Evolutionary conservation across 2,113 vertebrate species (phyloP).

Genomic region (Bufo bufo): DNA sequence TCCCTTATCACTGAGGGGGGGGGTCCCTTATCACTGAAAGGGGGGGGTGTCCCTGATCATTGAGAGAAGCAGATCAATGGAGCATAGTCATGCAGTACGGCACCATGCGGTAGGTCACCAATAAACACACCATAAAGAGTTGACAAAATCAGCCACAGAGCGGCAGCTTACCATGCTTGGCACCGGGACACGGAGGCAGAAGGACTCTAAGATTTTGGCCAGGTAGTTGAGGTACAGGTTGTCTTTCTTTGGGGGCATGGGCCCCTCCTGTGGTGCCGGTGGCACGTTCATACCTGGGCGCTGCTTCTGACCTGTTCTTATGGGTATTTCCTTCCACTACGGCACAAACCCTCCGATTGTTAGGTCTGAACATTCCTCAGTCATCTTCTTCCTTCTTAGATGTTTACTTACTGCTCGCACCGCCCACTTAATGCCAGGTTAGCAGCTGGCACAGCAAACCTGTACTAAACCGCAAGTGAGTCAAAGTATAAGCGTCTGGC

Average conservation of each 20-base stretch:
- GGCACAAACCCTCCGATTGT: neutral
- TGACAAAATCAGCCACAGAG: neutral
- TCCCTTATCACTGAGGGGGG: too few species aligned
- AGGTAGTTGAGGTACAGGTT: slow-evolving; percentile 18
- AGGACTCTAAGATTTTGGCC: slow-evolving; percentile 12
- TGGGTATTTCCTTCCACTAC: neutral
- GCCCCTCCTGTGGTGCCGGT: neutral
- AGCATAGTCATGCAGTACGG: too few species aligned
- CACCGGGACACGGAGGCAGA: neutral
- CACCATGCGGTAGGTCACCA: neutral
- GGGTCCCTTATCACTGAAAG: too few species aligned
- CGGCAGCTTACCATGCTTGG: slow-evolving; percentile 10
- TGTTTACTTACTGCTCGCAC: neutral
- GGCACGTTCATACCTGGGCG: slow-evolving; percentile 1
- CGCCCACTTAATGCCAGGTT: slow-evolving; percentile 21
- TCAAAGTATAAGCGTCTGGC: neutral
- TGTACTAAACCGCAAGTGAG: neutral
- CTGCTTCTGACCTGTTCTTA: neutral
- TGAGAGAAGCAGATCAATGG: too few species aligned
- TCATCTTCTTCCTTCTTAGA: neutral
- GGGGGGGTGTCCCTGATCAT: too few species aligned
- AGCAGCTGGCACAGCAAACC: neutral
- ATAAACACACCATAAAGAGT: neutral
- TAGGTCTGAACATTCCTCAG: neutral
- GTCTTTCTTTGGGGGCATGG: neutral